Evolutionary conservation across 2,113 vertebrate genomes (phyloP).

Genomic region (Scomber colias): DNA sequence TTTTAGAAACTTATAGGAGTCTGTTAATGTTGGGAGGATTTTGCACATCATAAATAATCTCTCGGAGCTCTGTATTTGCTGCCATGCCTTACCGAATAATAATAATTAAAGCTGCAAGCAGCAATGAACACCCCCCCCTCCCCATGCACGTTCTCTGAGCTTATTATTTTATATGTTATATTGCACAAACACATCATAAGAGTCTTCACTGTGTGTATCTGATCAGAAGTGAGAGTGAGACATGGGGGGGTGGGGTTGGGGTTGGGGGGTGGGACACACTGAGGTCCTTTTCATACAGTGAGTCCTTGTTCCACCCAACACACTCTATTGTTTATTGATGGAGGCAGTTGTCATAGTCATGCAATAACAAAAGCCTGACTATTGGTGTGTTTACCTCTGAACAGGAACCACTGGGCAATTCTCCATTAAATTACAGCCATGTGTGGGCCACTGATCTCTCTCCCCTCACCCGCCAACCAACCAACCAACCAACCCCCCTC

Average conservation of each 20-base stretch:
- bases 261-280: neutral
- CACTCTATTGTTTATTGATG: slow-evolving; percentile 80
- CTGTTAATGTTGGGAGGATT: neutral
- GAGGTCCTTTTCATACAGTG: slow-evolving; percentile 72
- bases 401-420: slow-evolving; percentile 86
- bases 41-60: neutral
- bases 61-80: neutral
- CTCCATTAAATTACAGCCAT: slow-evolving; percentile 88
- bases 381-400: slow-evolving; percentile 86
- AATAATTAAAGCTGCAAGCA: too few relatives aligned
- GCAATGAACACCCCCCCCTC: too few relatives aligned
- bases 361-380: slow-evolving; percentile 82
- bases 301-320: slow-evolving; percentile 71
- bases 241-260: slow-evolving; percentile 60
- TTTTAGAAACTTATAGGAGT: neutral
- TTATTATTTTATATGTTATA: neutral
- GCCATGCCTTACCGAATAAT: neutral
- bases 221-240: slow-evolving; percentile 63
- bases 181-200: slow-evolving; percentile 17
- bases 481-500: neutral
- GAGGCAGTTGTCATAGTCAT: slow-evolving; percentile 88
- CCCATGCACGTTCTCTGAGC: neutral
- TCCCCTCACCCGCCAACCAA: slow-evolving; percentile 56
- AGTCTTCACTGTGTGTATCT: slow-evolving; percentile 22
- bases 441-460: slow-evolving; percentile 82